Base-by-base conservation (phyloP, 1,140 invertebrate species). In the Aricia agestis region DNA sequence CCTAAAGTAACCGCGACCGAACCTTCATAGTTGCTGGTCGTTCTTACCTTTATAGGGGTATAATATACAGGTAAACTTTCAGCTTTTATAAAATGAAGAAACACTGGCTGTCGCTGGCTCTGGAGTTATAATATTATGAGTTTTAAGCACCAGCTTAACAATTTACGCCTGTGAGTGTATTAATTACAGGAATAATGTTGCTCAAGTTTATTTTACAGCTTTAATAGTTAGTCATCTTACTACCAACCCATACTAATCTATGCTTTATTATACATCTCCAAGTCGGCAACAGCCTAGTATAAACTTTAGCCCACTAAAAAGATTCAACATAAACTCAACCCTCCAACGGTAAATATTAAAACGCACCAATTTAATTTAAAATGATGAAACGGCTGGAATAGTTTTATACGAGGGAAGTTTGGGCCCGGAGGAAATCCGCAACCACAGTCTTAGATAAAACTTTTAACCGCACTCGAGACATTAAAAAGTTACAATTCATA, bases 401-500 rank as follows among this genome's bases (percentile, higher is more conserved):
- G 59, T 61, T 41, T 68, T 42, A 69, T 61, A 61, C 58, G 17
- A 61, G 32, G 2, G 18, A 69, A 69, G 32, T 69, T 69, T 63
- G 15, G 57, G 41, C 68, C 68, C 59, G 31, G 11, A 69, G 68
- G 68, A 69, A 69, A 69, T 69, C 68, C 32, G 31, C 6, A 17
- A 19, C 32, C 11, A 69, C 31, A 25, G 32, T 41, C 58, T 63
- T 15, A 65, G 68, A 69, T 69, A 69, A 69, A 69, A 69, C 58
- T 61, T 69, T 69, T 19, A 69, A 63, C 59, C 59, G 32, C 61
- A 61, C 61, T 69, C 17, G 10, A 36, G 61, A 69, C 68, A 63
- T 69, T 69, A 69, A 69, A 69, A 65, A 42, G 36, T 69, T 63
- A 69, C 68, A 69, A 69, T 69, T 69, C 68, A 69, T 69, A 69